phyloP scores from a whole-genome alignment of 2,888 invertebrate genomes.

The Ptychoptera contaminata region DNA sequence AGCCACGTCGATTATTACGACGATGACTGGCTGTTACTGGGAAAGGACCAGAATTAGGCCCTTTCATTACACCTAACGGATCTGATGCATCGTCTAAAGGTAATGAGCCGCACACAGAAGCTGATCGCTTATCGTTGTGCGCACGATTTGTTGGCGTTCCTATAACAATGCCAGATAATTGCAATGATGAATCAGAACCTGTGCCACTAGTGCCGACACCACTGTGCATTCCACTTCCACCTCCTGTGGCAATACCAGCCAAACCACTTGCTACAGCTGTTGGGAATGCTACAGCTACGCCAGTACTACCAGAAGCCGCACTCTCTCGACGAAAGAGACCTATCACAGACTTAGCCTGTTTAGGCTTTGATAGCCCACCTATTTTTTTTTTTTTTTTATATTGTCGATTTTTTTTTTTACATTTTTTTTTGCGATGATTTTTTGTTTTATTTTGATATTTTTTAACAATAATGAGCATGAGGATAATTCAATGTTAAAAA shows the following conservation, averaged over 20 bases:
- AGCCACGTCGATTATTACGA: slow-evolving; percentile 56
- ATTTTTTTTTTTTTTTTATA: slow-evolving; percentile 11
- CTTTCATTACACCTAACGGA: slow-evolving; percentile 9
- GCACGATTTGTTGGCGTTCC: slow-evolving; percentile 15
- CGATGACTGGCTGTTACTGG: slow-evolving; percentile 51
- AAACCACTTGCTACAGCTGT: slow-evolving; percentile 28
- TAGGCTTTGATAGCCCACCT: slow-evolving; percentile 80
- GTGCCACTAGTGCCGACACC: slow-evolving; percentile 29
- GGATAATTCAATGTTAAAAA: background rate
- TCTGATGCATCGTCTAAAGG: slow-evolving; percentile 31
- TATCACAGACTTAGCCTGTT: slow-evolving; percentile 73
- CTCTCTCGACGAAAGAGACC: slow-evolving; percentile 78
- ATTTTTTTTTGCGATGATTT: no score
- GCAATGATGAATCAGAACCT: slow-evolving; percentile 36
- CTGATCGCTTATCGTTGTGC: slow-evolving; percentile 12
- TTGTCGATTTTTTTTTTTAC: slow-evolving; percentile 4
- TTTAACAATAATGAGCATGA: no score
- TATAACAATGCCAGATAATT: slow-evolving; percentile 19
- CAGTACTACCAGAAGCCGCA: slow-evolving; percentile 41
- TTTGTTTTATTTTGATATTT: slow-evolving; percentile 5
- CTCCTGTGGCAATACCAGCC: slow-evolving; percentile 29
- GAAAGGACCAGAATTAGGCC: slow-evolving; percentile 38
- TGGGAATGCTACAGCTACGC: slow-evolving; percentile 32
- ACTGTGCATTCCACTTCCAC: slow-evolving; percentile 29
- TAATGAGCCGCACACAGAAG: slow-evolving; percentile 25